These are phyloP conservation scores for zebrafish (Danio rerio) DNA, from an alignment of 2,113 vertebrate species.

Conservation along the genomic window GRCz12tu NC_133177.1:5321501-5322000, in stretches of 20 bases:
- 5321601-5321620: slow-evolving; percentile 72
- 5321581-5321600: slow-evolving; percentile 93
- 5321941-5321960: too few relatives aligned
- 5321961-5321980: too few relatives aligned
- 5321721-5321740: slow-evolving; percentile 14
- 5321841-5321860: neutral
- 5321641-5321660: slow-evolving; percentile 44
- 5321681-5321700: neutral
- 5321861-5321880: slow-evolving; percentile 6
- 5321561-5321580: slow-evolving; percentile 92
- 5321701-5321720: neutral
- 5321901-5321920: neutral
- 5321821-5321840: neutral
- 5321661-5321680: slow-evolving; percentile 38
- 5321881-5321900: neutral
- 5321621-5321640: slow-evolving; percentile 75
- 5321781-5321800: neutral
- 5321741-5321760: slow-evolving; percentile 8
- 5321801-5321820: neutral
- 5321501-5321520: too few relatives aligned
- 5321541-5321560: neutral
- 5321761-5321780: neutral
- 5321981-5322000: too few relatives aligned
- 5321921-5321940: neutral
- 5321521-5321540: too few relatives aligned